Evolutionary conservation across 2,888 invertebrate genomes (phyloP), one percentile per base, ranked within the genome.

Genomic region (Malthinus flaveolus): DNA sequence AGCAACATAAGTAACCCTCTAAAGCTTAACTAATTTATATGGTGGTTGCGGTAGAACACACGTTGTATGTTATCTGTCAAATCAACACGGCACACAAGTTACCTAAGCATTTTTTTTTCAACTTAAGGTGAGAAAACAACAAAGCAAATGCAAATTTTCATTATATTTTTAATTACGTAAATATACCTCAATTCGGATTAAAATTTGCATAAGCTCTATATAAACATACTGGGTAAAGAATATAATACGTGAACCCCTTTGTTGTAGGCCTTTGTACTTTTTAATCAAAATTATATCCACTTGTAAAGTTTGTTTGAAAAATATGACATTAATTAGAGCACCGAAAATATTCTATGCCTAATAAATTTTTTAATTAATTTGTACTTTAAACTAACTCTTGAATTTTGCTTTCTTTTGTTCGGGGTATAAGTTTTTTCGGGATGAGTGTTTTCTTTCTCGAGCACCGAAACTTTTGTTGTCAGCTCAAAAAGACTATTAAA

Each of bases 351-450:
- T 34, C 34, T 51, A 23, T 34, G 32, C 51, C 35, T 51, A 51
- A 44, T 51, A 51, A 51, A 51, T 51, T 51, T 51, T 51, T 51
- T 44, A 51, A 44, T 51, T 44, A 51, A 51, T 51, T 51, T 42
- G 44, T 51, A 35, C 44, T 51, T 51, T 44, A 51, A 51, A 51
- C 44, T 31, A 32, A 51, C n/a, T 31, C 35, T 13, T 12, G 33
- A 44, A 33, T 44, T 51, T 51, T 51, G 42, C 34, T n/a, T 10
- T 32, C 39, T 23, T 39, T 50, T 50, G 49, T 39, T 15, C 44
- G 44, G 34, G 51, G 44, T 51, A 51, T 44, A 44, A 51, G 44
- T 51, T 44, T 51, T 44, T 44, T 44, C 42, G 5, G 5, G 23
- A 23, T 23, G 23, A 23, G 23, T 5, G 23, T 23, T 23, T 23